Percentiles rank a stretch among this genome's conserved stretches.
Conservation (phyloP, 1,140 invertebrate species). For the Leptestheria dahalacensis region DNA sequence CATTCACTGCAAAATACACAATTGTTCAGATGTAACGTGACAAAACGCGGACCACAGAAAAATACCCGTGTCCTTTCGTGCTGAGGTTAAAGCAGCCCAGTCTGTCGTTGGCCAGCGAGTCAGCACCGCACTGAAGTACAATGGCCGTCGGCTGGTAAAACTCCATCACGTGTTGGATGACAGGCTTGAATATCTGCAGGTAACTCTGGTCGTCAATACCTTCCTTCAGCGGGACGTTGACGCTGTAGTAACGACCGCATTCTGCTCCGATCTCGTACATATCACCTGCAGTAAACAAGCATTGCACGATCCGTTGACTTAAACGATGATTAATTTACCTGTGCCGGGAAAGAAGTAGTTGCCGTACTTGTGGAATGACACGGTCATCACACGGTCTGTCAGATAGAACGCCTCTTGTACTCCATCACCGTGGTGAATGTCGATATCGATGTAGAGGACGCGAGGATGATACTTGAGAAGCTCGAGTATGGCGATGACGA, state of each 20-base stretch:
- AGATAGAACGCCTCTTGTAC: constrained; percentile 99
- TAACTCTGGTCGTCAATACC: constrained; percentile 93
- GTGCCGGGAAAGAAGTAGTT: constrained; percentile 97
- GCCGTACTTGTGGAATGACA: constrained; percentile 98
- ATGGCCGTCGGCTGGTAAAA: constrained; percentile 93
- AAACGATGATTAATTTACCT: constrained; percentile 30
- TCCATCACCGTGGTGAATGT: constrained; percentile 98
- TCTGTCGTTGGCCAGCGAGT: constrained; percentile 88
- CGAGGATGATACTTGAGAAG: constrained; percentile 72
- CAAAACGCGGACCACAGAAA: neutral
- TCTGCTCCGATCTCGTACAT: constrained; percentile 96
- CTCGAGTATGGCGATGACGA: constrained; percentile 95
- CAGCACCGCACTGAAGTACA: constrained; percentile 94
- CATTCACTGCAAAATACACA: constrained; percentile 49
- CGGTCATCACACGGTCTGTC: constrained; percentile 97
- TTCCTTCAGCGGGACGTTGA: constrained; percentile 92
- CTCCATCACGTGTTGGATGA: constrained; percentile 85
- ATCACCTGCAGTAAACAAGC: constrained; percentile 42
- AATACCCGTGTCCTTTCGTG: constrained; percentile 67
- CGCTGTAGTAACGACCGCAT: constrained; percentile 83
- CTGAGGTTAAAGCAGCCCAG: constrained; percentile 77
- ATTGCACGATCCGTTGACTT: neutral
- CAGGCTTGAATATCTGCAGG: constrained; percentile 82
- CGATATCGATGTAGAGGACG: constrained; percentile 97
- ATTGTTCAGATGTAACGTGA: neutral